These are phyloP conservation scores for Aphelenchoides avenae DNA, from an alignment of 1,140 invertebrate species.

Conservation along the genomic window DNA sequence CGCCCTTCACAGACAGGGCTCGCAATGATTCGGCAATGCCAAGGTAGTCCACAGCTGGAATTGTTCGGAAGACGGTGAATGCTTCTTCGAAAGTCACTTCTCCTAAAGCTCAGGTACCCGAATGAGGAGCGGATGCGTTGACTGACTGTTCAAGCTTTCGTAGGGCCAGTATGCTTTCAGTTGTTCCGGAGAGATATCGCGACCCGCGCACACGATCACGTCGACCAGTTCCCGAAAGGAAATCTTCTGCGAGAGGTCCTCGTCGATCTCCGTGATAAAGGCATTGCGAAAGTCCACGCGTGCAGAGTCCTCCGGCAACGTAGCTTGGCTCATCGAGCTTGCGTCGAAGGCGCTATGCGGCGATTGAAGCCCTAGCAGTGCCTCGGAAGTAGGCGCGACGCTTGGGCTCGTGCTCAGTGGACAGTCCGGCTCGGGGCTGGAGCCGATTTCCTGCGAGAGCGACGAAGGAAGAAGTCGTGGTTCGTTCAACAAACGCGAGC, in stretches of 20 bases:
- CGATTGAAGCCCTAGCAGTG: too few relatives aligned
- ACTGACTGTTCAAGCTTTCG: constrained; percentile 5
- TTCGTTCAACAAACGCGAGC: too few relatives aligned
- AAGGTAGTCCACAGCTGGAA: constrained; percentile 1
- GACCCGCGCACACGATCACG: constrained; percentile 40
- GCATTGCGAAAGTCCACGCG: constrained; percentile 29
- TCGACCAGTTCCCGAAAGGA: constrained; percentile 37
- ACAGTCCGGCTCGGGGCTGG: too few relatives aligned
- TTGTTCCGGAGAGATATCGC: constrained; percentile 24
- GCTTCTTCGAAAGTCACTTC: constrained; percentile 36
- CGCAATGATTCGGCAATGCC: too few relatives aligned
- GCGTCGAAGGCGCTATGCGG: too few relatives aligned
- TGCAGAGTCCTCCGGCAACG: too few relatives aligned
- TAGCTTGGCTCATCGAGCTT: too few relatives aligned
- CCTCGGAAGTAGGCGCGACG: too few relatives aligned
- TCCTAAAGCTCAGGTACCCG: constrained; percentile 4
- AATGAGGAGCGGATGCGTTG: background rate
- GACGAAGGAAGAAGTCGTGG: too few relatives aligned
- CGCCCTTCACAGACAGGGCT: too few relatives aligned
- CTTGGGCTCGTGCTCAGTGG: too few relatives aligned
- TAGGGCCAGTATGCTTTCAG: constrained; percentile 23
- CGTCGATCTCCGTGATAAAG: constrained; percentile 40
- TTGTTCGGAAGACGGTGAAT: constrained; percentile 28
- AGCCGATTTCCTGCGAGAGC: too few relatives aligned
- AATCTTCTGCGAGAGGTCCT: constrained; percentile 16